Evolutionary conservation across 2,888 invertebrate species (phyloP), one percentile per base, ranked within the genome.

Genomic region (Pherbina coryleti): DNA sequence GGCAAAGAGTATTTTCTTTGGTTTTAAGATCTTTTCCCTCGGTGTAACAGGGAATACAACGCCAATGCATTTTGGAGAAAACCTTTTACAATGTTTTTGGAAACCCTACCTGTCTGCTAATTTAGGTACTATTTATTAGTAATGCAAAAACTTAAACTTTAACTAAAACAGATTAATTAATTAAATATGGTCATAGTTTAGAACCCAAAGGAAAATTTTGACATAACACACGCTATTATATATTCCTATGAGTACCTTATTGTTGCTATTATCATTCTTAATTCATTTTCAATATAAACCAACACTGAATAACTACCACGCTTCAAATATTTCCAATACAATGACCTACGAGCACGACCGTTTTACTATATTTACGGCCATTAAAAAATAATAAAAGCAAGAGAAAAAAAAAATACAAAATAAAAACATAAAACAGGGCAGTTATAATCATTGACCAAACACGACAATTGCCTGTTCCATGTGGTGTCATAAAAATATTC

Each of bases 401-500:
- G 34, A 51, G n/a, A 17, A 34, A 31, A 28, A n/a, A 69, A 62
- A 70, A 64, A 22, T 17, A 37, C 2, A 4, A 55, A 28, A 28
- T 8, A 3, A 83, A 84, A 84, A 84, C 84, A 19, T 22, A 57
- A 57, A 19, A 57, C 2, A n/a, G 57, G 3, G 0, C 19, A 57
- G 19, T 57, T 57, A 22, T 25, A 57, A 22, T n/a, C n/a, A n/a
- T 19, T 25, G 8, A 11, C 22, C 57, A 57, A 7, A 25, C 57
- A 55, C 55, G 55, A n/a, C 19, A 14, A 14, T 5, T 25, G 60
- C 5, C 4, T 9, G 5, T 5, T 28, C 25, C 11, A 28, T 31
- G 17, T 62, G 3, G 53, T 28, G 19, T 25, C 25, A 62, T 14
- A 60, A n/a, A 19, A 9, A 60, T 22, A 22, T 22, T 25, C 5